Evolutionary conservation across 2,797 vertebrate genomes (phyloP).

Genomic region (Trachurus trachurus): DNA sequence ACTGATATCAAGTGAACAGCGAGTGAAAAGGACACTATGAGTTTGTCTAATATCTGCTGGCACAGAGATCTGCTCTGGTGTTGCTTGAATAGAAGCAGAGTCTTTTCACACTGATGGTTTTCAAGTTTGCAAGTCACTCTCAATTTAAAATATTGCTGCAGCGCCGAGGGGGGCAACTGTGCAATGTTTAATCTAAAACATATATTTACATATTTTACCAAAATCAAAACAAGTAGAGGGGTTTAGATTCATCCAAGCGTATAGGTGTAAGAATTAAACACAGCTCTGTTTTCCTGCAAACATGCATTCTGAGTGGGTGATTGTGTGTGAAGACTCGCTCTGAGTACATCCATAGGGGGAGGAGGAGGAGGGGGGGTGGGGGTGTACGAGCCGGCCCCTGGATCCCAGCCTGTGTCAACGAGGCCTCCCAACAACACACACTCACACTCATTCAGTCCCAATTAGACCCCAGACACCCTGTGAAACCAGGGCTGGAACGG

Average conservation of each 20-base stretch:
- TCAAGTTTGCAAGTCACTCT: constrained; percentile 10
- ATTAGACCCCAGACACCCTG: constrained; percentile 66
- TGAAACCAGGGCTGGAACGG: constrained; percentile 60
- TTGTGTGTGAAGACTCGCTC: constrained; percentile 23
- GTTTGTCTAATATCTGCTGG: background rate
- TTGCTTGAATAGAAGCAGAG: background rate
- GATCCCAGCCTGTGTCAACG: constrained; percentile 34
- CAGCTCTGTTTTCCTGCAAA: background rate
- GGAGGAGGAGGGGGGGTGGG: background rate
- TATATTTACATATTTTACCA: background rate
- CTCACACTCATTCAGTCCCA: constrained; percentile 58
- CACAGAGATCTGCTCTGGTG: background rate
- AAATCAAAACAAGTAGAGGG: background rate
- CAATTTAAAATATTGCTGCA: background rate
- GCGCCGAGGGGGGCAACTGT: background rate
- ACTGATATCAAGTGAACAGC: background rate
- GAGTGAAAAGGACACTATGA: constrained; percentile 17
- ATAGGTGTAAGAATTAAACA: background rate
- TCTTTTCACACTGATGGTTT: background rate
- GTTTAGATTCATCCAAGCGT: background rate
- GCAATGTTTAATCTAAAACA: constrained; percentile 11
- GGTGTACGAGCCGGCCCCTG: constrained; percentile 6
- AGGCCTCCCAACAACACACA: constrained; percentile 54
- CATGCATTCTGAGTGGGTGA: background rate
- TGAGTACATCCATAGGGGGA: constrained; percentile 15